Base-by-base conservation (phyloP, 2,797 vertebrate genomes). In the Apogon talboti region DNA sequence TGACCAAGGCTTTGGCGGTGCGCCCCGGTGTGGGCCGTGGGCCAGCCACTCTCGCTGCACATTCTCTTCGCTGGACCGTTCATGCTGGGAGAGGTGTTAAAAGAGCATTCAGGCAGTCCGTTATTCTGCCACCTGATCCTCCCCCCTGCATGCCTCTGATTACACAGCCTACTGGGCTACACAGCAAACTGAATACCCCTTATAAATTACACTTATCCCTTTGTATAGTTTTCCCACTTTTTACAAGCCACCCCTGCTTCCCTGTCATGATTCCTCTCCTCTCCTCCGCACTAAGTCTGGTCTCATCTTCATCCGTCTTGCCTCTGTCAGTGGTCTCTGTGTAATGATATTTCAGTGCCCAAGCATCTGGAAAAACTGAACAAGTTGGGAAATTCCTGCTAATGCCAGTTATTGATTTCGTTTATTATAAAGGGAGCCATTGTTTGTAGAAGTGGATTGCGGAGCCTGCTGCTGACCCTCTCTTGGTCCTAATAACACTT, bases 391-490 rank as follows among this genome's bases (percentile, higher is more conserved):
- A 83, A 78, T 50, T 73, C 56, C 62, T 63, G 19, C 44, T 72
- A 66, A 83, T 87, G 62, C 74, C 50, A 84, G 82, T 91, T 91
- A 92, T 88, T 91, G 83, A 87, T 90, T 90, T 90, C 71, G 74
- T 86, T 89, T 74, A 85, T 83, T 78, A 92, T 90, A 82, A 92
- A 92, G 70, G 78, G 83, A 79, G 57, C 79, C 81, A 90, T 92
- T 93, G 90, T 93, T 87, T 89, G 66, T 76, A 54, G 66, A 66
- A 84, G 76, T 56, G 61, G 63, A 78, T 67, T 69, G 55, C 70
- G 87, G 42, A 33, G 58, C 70, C 82, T 66, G 66, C 70, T 58
- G 57, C 72, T 76, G 66, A 58, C 57, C 56, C 16, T 85, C 46
- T 66, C 28, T 55, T 75, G 82, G 76, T 71, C 78, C 66, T 62